Conservation (phyloP, 2,113 vertebrate genomes). For the Crotalus horridus region DNA sequence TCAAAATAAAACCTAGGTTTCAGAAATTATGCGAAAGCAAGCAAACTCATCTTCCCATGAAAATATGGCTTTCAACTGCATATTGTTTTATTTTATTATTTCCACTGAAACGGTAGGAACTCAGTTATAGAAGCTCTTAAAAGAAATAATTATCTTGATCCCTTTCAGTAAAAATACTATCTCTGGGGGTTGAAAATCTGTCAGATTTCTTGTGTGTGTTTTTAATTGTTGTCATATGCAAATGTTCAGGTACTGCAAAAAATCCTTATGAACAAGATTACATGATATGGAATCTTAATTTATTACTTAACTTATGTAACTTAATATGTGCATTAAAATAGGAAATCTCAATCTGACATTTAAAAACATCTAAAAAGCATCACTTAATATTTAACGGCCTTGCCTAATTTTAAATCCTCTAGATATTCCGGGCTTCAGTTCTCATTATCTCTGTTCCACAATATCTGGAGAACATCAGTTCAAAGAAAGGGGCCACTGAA, state of each 20-base stretch:
- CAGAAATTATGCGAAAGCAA: background rate
- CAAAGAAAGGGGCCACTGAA: background rate
- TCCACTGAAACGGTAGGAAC: background rate
- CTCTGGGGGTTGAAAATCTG: background rate
- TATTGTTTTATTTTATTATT: background rate
- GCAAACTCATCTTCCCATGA: background rate
- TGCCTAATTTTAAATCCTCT: background rate
- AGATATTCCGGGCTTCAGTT: background rate
- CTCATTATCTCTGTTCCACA: background rate
- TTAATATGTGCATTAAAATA: background rate
- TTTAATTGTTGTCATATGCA: background rate
- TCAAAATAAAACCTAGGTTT: background rate
- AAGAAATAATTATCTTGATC: background rate
- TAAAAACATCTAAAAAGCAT: background rate
- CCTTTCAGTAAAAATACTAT: background rate
- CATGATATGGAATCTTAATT: background rate
- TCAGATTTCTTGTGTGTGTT: background rate
- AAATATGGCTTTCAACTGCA: background rate
- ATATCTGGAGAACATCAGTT: background rate
- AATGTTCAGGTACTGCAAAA: background rate
- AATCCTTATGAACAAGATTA: background rate
- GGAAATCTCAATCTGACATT: background rate
- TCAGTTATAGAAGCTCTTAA: background rate
- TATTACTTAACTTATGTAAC: background rate
- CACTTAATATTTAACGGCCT: background rate